These are phyloP conservation scores for Lucilia sericata DNA, from an alignment of 1,140 invertebrate species.

Conservation along the genomic window DNA sequence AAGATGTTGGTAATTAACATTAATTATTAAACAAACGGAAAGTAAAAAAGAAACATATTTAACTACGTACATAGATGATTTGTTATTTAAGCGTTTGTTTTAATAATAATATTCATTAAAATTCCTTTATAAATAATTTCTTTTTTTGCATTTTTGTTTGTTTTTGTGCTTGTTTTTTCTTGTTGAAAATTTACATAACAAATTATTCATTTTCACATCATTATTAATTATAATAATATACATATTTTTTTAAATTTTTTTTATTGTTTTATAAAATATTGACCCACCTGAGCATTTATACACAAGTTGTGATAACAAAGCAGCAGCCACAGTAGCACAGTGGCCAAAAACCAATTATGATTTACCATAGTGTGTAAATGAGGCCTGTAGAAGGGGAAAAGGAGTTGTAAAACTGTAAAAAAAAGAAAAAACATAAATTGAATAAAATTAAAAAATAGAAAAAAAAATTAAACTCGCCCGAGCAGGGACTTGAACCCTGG, in stretches of 20 bases:
- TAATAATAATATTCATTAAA: conserved; percentile 16
- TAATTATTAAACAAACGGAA: background rate
- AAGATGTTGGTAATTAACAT: background rate
- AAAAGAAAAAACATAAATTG: conserved; percentile 3
- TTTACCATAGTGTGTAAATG: background rate
- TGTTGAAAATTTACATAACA: background rate
- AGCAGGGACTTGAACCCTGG: conserved; percentile 84
- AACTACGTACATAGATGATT: background rate
- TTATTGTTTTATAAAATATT: conserved; percentile 1
- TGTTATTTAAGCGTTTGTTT: conserved; percentile 3
- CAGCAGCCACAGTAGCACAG: conserved; percentile 27
- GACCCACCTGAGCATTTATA: conserved; percentile 37
- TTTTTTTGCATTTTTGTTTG: background rate
- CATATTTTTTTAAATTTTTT: background rate
- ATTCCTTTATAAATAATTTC: conserved; percentile 18
- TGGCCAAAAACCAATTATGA: conserved; percentile 32
- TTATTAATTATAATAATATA: conserved; percentile 1
- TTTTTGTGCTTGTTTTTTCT: background rate
- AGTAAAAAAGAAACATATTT: background rate
- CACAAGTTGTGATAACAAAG: conserved; percentile 24
- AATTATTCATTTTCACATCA: conserved; percentile 15
- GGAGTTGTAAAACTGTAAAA: background rate
- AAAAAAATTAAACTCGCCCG: conserved; percentile 70
- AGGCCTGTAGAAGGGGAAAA: background rate
- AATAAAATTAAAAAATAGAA: background rate